phyloP scores from a whole-genome alignment of 2,113 vertebrate species.

The Leuciscus idus region DNA sequence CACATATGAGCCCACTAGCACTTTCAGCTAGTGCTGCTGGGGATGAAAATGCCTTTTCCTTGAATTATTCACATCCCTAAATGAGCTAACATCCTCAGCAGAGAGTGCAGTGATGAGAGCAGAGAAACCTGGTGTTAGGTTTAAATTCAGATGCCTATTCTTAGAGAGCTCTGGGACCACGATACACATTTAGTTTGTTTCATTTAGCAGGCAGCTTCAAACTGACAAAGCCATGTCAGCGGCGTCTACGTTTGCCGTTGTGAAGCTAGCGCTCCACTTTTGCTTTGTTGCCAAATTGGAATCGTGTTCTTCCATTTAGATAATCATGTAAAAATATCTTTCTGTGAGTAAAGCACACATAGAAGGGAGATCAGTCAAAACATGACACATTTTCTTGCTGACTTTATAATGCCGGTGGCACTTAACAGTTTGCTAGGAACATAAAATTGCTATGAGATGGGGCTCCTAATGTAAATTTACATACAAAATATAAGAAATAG shows the following conservation, averaged over 20 bases:
- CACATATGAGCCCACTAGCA: conserved; percentile 3
- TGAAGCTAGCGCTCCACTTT: not conserved
- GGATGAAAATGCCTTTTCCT: conserved; percentile 61
- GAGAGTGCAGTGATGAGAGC: conserved; percentile 52
- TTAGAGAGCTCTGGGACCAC: not conserved
- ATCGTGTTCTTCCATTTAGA: not conserved
- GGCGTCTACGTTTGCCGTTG: not conserved
- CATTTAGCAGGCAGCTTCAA: not conserved
- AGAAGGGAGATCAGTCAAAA: conserved; percentile 1
- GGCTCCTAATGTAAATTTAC: not conserved
- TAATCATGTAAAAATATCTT: not conserved
- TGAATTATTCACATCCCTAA: conserved; percentile 72
- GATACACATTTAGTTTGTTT: conserved; percentile 7
- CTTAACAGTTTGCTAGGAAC: not conserved
- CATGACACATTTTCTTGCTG: not conserved
- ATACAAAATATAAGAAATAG: not conserved
- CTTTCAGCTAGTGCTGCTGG: conserved; percentile 58
- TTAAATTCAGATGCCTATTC: conserved; percentile 40
- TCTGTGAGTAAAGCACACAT: not conserved
- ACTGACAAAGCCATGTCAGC: not conserved
- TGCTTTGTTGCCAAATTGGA: conserved; percentile 7
- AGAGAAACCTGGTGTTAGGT: conserved; percentile 33
- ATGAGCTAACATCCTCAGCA: conserved; percentile 64
- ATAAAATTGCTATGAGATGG: not conserved
- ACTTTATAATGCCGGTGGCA: not conserved